Base-by-base conservation (phyloP, 2,888 invertebrate species). In the Agrochola lota region DNA sequence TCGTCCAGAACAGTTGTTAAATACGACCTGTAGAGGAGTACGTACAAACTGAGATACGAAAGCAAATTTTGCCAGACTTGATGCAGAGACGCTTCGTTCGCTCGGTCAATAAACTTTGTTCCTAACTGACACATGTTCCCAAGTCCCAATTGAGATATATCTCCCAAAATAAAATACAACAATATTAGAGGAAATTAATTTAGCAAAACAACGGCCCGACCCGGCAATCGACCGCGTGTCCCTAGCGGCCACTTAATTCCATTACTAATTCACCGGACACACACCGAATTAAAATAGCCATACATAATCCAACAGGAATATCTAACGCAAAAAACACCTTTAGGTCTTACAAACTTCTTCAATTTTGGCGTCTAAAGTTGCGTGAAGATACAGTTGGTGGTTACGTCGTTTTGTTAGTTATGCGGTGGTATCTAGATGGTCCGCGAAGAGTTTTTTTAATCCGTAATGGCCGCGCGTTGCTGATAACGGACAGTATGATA, bases 371-470 rank as follows among this genome's bases (percentile, higher is more conserved):
- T 43, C 20, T 30, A 74, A 74, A 80, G 81, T 88, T 40, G 80
- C 43, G 43, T 88, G 80, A 20, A 69, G 9, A 15, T 62, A 60
- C 15, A 5, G 3, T 0, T 59, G 90, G 79, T 71, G 43, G 60
- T 82, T 85, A 49, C 8, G 77, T 11, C 52, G 20, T 85, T 87
- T 63, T 66, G 71, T 35, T n/a, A n/a, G 23, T 63, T 20, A 23
- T 74, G 80, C 66, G 79, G 77, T 85, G 85, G 87, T 94, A 95
- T 95, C 94, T 93, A 91, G 93, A 94, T 94, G 94, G 93, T 83
- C 88, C 91, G 93, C 91, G 93, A 93, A 95, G 93, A 94, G 93
- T 94, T 94, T 95, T 95, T 96, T 95, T 95, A 95, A 96, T 95
- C 95, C 94, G 90, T 94, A 95, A 95, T 94, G 93, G 94, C 87